Conservation (phyloP, 2,113 vertebrate species). For the Rattus norvegicus region DNA sequence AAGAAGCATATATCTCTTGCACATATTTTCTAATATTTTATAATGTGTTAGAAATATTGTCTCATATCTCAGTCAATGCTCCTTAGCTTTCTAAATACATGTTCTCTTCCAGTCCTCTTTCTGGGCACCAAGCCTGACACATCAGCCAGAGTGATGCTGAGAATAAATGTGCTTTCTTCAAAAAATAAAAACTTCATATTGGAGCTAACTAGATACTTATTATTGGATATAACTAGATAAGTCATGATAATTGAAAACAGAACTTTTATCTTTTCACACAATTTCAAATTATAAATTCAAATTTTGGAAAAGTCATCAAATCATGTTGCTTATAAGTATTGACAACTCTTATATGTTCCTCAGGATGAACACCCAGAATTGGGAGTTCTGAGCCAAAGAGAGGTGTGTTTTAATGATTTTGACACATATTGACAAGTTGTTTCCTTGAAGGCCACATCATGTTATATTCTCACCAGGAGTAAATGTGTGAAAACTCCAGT, state of each 20-base stretch:
- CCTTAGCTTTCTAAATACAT: slow-evolving; percentile 17
- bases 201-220: not conserved
- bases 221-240: not conserved
- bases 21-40: not conserved
- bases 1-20: not conserved
- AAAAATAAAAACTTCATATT: not conserved
- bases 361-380: not conserved
- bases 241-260: not conserved
- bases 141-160: not conserved
- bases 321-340: slow-evolving; percentile 29
- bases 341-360: slow-evolving; percentile 19
- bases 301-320: slow-evolving; percentile 32
- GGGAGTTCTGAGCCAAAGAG: slow-evolving; percentile 22
- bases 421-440: not conserved
- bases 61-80: not conserved
- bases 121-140: not conserved
- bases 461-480: slow-evolving; percentile 2
- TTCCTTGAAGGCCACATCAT: not conserved
- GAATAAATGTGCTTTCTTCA: not conserved
- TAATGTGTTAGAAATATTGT: not conserved
- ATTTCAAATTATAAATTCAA: slow-evolving; percentile 1
- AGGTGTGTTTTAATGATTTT: slow-evolving; percentile 22
- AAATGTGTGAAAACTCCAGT: not conserved
- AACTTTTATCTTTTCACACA: slow-evolving; percentile 9
- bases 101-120: not conserved